Conservation (phyloP, 1,140 invertebrate species). For the Ceratina japonica region DNA sequence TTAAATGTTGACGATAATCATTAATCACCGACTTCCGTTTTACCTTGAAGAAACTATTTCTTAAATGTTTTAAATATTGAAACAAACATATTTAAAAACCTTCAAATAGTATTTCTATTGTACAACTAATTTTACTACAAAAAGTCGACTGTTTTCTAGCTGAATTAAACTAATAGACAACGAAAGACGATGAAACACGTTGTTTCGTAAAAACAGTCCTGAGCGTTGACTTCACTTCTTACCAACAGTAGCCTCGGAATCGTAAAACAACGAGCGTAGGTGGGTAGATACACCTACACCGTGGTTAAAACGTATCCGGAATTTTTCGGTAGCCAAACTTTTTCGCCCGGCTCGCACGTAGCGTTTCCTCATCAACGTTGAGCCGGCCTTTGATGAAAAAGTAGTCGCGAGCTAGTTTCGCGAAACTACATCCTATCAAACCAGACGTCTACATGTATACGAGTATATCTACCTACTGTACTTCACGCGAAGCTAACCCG, state of each 20-base stretch:
- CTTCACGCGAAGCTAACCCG: neutral
- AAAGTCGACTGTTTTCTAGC: too few species aligned
- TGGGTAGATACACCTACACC: neutral
- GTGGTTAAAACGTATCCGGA: neutral
- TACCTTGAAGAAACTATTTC: too few species aligned
- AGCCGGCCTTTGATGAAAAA: conserved; percentile 26
- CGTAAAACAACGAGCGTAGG: neutral
- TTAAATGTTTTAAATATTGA: too few species aligned
- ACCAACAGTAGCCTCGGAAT: neutral
- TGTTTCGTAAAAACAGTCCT: neutral
- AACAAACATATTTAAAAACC: too few species aligned
- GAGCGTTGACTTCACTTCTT: neutral
- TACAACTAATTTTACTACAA: too few species aligned
- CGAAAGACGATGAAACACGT: neutral
- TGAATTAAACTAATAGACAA: too few species aligned
- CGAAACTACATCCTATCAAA: neutral
- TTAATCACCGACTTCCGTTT: too few species aligned
- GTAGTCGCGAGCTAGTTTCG: conserved; percentile 20
- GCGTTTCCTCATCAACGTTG: conserved; percentile 35
- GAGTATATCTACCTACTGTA: neutral
- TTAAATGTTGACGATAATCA: too few species aligned
- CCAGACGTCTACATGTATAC: neutral
- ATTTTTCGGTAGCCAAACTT: neutral
- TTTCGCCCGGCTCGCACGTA: neutral
- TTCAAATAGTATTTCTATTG: too few species aligned